Evolutionary conservation across 2,888 invertebrate species (phyloP).

Genomic region (Lithophane leautieri): DNA sequence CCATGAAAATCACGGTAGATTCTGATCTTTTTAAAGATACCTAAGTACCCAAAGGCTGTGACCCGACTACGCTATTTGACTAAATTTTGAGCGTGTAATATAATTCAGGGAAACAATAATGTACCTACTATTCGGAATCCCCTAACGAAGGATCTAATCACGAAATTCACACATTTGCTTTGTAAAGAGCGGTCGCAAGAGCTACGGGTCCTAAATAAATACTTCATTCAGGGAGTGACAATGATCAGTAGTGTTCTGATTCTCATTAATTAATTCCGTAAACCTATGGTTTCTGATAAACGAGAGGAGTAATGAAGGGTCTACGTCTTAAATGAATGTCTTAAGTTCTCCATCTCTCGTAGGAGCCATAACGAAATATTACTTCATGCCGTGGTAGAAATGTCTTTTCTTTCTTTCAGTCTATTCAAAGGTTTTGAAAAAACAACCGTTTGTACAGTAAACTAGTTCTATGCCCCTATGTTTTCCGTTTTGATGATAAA

Average conservation of each 20-base stretch:
- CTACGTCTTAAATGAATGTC: too few species aligned
- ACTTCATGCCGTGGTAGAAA: background rate
- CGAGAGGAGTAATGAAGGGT: background rate
- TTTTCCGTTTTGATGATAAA: too few species aligned
- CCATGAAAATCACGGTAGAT: background rate
- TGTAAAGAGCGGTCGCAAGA: constrained; percentile 15
- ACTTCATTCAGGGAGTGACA: constrained; percentile 7
- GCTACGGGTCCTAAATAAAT: constrained; percentile 45
- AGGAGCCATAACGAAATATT: background rate
- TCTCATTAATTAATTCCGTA: background rate
- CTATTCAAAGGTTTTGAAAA: background rate
- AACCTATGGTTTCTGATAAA: background rate
- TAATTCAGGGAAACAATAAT: background rate
- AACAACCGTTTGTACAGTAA: too few species aligned
- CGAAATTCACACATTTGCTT: constrained; percentile 36
- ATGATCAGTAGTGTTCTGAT: constrained; percentile 1
- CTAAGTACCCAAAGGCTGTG: background rate
- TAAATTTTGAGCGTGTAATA: background rate
- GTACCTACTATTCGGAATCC: background rate
- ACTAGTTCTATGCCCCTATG: too few species aligned
- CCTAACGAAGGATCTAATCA: constrained; percentile 25
- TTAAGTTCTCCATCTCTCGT: background rate
- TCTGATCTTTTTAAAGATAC: background rate
- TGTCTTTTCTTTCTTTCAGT: background rate
- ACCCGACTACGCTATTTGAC: background rate